Evolutionary conservation across 2,888 invertebrate species (phyloP).

Genomic region (Ormyrus nitidulus): DNA sequence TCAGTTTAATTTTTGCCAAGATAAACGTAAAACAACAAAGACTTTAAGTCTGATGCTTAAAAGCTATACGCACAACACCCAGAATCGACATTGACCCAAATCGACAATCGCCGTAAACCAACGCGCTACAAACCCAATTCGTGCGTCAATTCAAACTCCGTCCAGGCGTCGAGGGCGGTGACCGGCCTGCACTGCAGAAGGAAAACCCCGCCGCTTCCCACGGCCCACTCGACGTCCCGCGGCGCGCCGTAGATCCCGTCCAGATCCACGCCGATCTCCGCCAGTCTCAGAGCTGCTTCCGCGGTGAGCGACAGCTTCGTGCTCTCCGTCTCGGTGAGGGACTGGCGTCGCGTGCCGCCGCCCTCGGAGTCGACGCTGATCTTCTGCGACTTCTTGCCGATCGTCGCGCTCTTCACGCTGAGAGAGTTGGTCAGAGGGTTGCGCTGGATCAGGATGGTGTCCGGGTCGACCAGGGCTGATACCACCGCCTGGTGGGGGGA

Average conservation of each 20-base stretch:
- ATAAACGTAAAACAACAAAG: no score
- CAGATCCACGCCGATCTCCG: constrained; percentile 78
- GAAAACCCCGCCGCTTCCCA: constrained; percentile 78
- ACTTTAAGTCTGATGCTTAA: no score
- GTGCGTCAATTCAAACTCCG: constrained; percentile 86
- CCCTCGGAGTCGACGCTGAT: constrained; percentile 74
- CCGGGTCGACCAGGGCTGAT: constrained; percentile 86
- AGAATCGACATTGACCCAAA: no score
- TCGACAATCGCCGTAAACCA: no score
- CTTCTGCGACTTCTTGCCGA: constrained; percentile 79
- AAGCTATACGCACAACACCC: no score
- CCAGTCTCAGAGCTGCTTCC: constrained; percentile 78
- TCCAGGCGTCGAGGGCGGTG: constrained; percentile 84
- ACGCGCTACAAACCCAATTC: constrained; percentile 79
- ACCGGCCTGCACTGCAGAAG: constrained; percentile 88
- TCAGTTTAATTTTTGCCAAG: no score
- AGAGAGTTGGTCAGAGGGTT: constrained; percentile 75
- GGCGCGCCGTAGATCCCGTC: constrained; percentile 83
- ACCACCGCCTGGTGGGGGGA: constrained; percentile 82
- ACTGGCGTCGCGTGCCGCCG: constrained; percentile 74
- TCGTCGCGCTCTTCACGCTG: constrained; percentile 73
- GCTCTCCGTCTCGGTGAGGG: constrained; percentile 74
- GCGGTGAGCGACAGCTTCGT: constrained; percentile 78
- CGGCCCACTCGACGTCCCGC: constrained; percentile 90
- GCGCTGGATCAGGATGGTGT: constrained; percentile 81